Evolutionary conservation across 2,888 invertebrate species (phyloP).

Genomic region (Melitaea athalia): DNA sequence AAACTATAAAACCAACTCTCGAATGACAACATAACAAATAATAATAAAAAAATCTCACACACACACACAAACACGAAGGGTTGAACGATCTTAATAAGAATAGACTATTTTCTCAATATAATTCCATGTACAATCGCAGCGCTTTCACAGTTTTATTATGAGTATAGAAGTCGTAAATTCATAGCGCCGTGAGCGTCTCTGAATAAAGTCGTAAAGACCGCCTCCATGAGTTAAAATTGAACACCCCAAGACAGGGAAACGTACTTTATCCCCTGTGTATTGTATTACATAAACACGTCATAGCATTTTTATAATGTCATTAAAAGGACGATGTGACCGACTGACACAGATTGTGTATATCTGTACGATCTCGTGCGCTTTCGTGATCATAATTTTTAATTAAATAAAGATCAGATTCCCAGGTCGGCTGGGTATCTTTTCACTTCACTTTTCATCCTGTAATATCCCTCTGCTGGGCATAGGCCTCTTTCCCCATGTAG

Average conservation of each 20-base stretch:
- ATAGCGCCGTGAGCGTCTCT: slow-evolving; percentile 3
- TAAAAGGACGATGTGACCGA: slow-evolving; percentile 3
- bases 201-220: slow-evolving; percentile 3
- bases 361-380: background rate
- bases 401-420: too few species aligned
- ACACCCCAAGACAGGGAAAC: slow-evolving; percentile 4
- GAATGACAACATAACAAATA: too few species aligned
- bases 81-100: too few species aligned
- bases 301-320: slow-evolving; percentile 8
- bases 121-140: background rate
- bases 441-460: too few species aligned
- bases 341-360: background rate
- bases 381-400: too few species aligned
- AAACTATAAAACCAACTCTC: too few species aligned
- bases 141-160: background rate
- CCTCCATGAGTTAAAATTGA: background rate
- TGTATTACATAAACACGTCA: slow-evolving; percentile 8
- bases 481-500: too few species aligned
- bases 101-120: background rate
- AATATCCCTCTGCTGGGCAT: too few species aligned
- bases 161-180: slow-evolving; percentile 5
- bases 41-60: too few species aligned
- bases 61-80: too few species aligned
- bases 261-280: slow-evolving; percentile 7
- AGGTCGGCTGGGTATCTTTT: too few species aligned